phyloP scores from a whole-genome alignment of 37 sponge, comb jelly and placozoan species.

The Lycopodina hypogea region DNA sequence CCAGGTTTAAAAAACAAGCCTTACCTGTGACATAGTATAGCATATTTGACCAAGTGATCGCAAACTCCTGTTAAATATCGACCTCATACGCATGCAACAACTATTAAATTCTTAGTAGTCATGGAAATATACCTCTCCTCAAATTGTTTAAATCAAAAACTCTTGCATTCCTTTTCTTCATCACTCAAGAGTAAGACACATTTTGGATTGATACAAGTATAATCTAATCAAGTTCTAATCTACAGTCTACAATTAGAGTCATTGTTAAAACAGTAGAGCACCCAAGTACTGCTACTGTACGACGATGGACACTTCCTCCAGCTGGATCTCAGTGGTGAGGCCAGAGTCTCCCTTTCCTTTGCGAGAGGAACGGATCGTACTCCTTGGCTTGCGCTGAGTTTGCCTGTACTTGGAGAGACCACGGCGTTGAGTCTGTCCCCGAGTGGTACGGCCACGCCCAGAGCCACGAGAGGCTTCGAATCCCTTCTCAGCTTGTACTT shows the following conservation, averaged over 20 bases:
- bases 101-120: too few species aligned
- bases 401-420: slow-evolving; percentile 53
- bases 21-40: too few species aligned
- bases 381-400: slow-evolving; percentile 69
- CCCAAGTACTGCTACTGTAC: too few species aligned
- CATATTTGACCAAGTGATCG: too few species aligned
- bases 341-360: slow-evolving; percentile 7
- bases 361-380: slow-evolving; percentile 35
- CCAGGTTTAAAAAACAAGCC: too few species aligned
- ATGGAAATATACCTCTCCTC: too few species aligned
- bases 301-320: slow-evolving; percentile 22
- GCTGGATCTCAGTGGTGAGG: slow-evolving; percentile 44
- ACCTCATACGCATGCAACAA: too few species aligned
- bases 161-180: too few species aligned
- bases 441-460: slow-evolving; percentile 20
- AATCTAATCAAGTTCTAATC: neutral
- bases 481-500: slow-evolving; percentile 21
- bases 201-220: too few species aligned
- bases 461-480: neutral
- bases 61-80: too few species aligned
- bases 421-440: slow-evolving; percentile 34
- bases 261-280: neutral
- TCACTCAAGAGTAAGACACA: too few species aligned
- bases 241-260: neutral
- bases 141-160: too few species aligned